Conservation (phyloP, 2,113 vertebrate genomes). For the Scytalopus superciliaris region DNA sequence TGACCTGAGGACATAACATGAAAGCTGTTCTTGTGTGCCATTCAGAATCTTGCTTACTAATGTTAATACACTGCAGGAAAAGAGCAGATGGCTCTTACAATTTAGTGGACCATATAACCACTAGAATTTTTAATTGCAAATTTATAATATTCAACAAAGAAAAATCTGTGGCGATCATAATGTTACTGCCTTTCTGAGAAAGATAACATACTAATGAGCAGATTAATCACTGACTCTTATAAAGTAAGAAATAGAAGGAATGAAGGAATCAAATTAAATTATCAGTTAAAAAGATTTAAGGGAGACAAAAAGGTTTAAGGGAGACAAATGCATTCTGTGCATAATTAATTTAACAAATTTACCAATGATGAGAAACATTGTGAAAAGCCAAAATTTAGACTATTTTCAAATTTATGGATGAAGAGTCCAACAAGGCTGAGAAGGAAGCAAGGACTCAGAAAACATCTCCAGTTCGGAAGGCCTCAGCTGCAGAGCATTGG, state of each 20-base stretch:
- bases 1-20: neutral
- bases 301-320: neutral
- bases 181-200: neutral
- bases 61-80: neutral
- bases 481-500: neutral
- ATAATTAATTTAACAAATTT: neutral
- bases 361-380: neutral
- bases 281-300: neutral
- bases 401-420: neutral
- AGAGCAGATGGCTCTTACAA: neutral
- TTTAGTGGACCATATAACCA: neutral
- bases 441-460: neutral
- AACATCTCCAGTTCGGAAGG: neutral
- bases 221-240: neutral
- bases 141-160: neutral
- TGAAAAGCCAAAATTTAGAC: neutral
- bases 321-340: neutral
- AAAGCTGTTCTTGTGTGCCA: neutral
- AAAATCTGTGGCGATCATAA: neutral
- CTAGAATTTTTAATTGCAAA: neutral
- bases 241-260: neutral
- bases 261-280: neutral
- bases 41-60: neutral
- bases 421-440: neutral
- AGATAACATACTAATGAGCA: neutral